Base-by-base conservation (phyloP, 2,113 vertebrate species). In the Crocuta crocuta region DNA sequence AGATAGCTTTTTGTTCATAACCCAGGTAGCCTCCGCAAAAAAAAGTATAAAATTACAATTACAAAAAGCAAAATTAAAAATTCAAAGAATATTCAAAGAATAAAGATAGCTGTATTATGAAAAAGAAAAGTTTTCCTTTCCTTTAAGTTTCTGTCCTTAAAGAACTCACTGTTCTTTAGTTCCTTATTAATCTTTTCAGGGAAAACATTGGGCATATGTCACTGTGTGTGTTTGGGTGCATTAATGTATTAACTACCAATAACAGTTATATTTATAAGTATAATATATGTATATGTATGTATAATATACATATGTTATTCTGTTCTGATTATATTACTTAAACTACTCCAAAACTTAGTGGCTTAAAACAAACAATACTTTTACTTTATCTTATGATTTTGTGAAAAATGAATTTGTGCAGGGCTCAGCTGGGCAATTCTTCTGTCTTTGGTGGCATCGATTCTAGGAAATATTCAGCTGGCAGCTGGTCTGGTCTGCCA, bases 151-250 rank as follows among this genome's bases (percentile, higher is more conserved):
- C 23, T 93, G 35, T 74, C 10, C 48, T 89, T 80, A 53, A 88
- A 80, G 12, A 94, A 68, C 31, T 23, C 33, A 31, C 65, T 84
- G 61, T 50, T 80, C 53, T 53, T 10, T 10, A 63, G 23, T 35
- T 89, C 63, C 19, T 84, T 95, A 81, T 71, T 93, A 81, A 81
- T 68, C 10, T 82, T 81, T 93, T 86, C 24, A 68, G 65, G 35
- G 10, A 63, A 81, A 95, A 93, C 82, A 63, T 39, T 73, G 16
- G 4, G 3, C 55, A 80, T 33, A 1, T 39, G 55, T 70, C 21
- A 33, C 35, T 58, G 9, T 87, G 48, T 68, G 68, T 80, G 55
- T 66, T 61, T 63, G 28, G n/a, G 16, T 61, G 3, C 33, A 76
- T 92, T 94, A 92, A 85, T 55, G 5, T 35, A n/a, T 85, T 94